Conservation (phyloP, 2,888 invertebrate species). For the Stramonita haemastoma region DNA sequence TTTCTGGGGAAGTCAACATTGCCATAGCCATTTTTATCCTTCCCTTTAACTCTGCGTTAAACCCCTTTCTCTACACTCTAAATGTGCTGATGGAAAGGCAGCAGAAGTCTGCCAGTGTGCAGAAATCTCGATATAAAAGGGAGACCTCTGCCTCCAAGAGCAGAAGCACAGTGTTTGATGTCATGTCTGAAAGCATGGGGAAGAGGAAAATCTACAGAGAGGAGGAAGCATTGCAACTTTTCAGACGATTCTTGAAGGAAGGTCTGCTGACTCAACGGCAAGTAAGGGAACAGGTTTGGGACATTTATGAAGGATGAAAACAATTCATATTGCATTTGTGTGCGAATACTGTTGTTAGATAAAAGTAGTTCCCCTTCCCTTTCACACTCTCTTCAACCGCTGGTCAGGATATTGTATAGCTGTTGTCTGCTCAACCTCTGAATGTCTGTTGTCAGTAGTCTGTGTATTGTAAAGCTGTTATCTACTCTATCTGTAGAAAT, state of each 20-base stretch:
- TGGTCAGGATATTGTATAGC: no score
- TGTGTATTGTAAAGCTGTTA: no score
- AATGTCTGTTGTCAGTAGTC: no score
- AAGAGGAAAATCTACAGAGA: background rate
- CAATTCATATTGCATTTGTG: background rate
- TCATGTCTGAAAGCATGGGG: background rate
- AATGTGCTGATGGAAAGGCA: conserved; percentile 1
- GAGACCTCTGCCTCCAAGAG: no score
- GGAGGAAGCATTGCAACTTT: background rate
- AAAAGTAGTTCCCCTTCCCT: background rate
- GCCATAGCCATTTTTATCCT: conserved; percentile 23
- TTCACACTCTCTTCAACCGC: background rate
- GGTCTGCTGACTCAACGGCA: background rate
- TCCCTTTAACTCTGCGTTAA: conserved; percentile 25
- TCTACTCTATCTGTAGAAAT: no score
- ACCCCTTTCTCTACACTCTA: conserved; percentile 15
- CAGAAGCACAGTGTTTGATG: background rate
- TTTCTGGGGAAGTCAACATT: conserved; percentile 21
- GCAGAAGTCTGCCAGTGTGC: background rate
- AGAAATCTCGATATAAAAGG: background rate
- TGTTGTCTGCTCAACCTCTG: no score
- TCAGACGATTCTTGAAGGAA: background rate
- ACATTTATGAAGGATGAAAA: background rate
- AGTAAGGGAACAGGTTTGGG: background rate
- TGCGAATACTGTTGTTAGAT: background rate